phyloP scores from a whole-genome alignment of 2,888 invertebrate genomes.

The Galeruca laticollis region DNA sequence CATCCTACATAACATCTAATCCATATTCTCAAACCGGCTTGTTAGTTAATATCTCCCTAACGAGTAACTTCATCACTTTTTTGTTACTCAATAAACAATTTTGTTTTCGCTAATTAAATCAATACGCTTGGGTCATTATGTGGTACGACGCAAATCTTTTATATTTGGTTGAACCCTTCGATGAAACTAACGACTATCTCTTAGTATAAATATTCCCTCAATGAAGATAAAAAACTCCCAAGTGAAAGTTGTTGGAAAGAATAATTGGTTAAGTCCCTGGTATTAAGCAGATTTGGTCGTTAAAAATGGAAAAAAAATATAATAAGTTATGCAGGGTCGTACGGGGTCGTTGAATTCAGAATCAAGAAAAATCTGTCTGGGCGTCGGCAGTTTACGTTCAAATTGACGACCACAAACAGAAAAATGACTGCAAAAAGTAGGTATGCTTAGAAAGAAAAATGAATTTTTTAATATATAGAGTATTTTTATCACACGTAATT shows the following conservation, averaged over 20 bases:
- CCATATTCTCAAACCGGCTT: too few relatives aligned
- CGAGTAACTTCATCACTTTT: too few relatives aligned
- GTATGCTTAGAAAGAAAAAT: neutral
- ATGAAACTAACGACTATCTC: neutral
- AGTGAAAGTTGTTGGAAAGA: neutral
- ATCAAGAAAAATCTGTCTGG: conserved; percentile 1
- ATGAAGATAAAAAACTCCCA: neutral
- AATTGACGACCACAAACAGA: neutral
- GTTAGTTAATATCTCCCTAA: too few relatives aligned
- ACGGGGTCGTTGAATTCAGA: neutral
- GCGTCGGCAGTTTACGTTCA: neutral
- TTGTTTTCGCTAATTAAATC: too few relatives aligned
- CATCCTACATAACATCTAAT: too few relatives aligned
- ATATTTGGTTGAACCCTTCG: neutral
- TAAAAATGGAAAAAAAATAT: neutral
- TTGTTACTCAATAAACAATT: too few relatives aligned
- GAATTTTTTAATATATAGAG: neutral
- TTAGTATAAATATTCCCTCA: neutral
- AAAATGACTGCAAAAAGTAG: neutral
- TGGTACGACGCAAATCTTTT: neutral
- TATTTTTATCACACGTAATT: neutral
- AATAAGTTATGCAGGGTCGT: neutral
- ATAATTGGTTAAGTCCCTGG: neutral
- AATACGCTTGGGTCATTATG: neutral
- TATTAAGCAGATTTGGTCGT: neutral